Conservation (phyloP, 2,797 vertebrate species). For the Loriculus beryllinus region DNA sequence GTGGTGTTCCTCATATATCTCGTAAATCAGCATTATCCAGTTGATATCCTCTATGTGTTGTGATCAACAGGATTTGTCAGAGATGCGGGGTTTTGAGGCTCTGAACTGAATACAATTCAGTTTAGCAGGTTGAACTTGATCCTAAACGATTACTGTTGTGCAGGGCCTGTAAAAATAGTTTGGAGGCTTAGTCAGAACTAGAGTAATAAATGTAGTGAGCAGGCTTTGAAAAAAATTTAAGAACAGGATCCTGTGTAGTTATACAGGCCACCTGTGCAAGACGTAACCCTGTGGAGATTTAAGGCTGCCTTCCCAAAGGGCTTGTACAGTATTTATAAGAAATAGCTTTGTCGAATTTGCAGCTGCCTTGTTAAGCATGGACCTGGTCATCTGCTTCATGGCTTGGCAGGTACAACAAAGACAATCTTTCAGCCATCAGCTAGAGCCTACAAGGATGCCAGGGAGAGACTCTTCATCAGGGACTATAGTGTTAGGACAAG, state of each 20-base stretch:
- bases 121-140: slow-evolving; percentile 52
- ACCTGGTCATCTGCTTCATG: neutral
- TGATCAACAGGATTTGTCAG: neutral
- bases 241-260: slow-evolving; percentile 35
- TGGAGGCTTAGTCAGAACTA: slow-evolving; percentile 61
- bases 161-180: slow-evolving; percentile 62
- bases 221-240: slow-evolving; percentile 55
- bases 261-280: slow-evolving; percentile 43
- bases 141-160: slow-evolving; percentile 51
- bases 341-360: neutral
- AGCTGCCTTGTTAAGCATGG: neutral
- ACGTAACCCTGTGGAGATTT: slow-evolving; percentile 44
- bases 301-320: neutral
- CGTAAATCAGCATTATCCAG: neutral
- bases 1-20: neutral
- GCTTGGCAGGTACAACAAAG: neutral
- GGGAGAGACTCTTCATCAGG: neutral
- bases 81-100: neutral
- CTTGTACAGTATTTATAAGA: neutral
- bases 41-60: neutral
- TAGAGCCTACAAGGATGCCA: neutral
- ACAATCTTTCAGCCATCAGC: neutral
- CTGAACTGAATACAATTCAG: slow-evolving; percentile 18
- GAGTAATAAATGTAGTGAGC: slow-evolving; percentile 61
- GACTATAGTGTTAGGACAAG: neutral